Evolutionary conservation across 1,140 invertebrate genomes (phyloP), one percentile per base, ranked within the genome.

Genomic region (Eumeta japonica): DNA sequence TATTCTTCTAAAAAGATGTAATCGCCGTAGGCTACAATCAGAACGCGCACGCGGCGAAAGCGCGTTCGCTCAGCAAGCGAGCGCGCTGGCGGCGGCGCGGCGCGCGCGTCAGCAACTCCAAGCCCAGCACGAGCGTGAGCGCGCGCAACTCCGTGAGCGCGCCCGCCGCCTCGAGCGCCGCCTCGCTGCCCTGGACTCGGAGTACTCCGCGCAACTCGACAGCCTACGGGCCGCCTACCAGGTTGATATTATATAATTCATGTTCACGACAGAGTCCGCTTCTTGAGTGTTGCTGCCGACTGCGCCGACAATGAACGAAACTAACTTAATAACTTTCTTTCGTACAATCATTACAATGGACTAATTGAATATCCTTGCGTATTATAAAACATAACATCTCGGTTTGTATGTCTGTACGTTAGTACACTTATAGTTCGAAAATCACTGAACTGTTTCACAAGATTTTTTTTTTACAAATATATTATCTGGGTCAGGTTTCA

Each of bases 201-300:
- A 90, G 59, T 88, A 90, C 60, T 81, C 84, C 2, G 85, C 84
- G 41, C 86, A 89, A 57, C 79, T 89, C 20, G 87, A 89, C 47
- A 85, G 83, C 46, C 58, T 89, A 18, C 71, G 84, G 3, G 80
- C 84, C 3, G 85, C 84, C 5, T 89, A 88, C 66, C 81, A 77
- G 66, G 83, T 77, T 50, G 24, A 37, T 35, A 37, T 35, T 43
- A n/a, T n/a, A n/a, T n/a, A n/a, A n/a, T n/a, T n/a, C n/a, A n/a
- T n/a, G n/a, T n/a, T n/a, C n/a, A n/a, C n/a, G n/a, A n/a, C n/a
- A n/a, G n/a, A n/a, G n/a, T n/a, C n/a, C n/a, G 46, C 29, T 12
- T n/a, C n/a, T n/a, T n/a, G n/a, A n/a, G n/a, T n/a, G n/a, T n/a
- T n/a, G n/a, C n/a, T n/a, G n/a, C 43, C 1, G 46, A 51, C 17